Conservation (phyloP, 2,113 vertebrate species). For the Laticauda laticaudata region DNA sequence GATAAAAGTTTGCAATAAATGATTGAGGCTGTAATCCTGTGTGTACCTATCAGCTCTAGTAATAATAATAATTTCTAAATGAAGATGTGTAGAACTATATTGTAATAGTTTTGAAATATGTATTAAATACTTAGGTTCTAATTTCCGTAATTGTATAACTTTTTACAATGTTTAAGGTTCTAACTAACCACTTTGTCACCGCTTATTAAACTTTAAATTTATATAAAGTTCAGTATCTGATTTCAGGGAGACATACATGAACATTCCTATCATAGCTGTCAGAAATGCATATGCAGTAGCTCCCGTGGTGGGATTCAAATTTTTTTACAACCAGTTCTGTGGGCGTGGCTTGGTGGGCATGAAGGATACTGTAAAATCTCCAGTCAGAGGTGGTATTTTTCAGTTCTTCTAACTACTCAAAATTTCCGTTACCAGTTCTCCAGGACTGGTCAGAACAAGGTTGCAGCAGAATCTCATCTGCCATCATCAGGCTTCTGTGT, state of each 20-base stretch:
- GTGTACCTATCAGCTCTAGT: not conserved
- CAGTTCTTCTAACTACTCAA: no score
- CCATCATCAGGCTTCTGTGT: no score
- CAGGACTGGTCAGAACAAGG: no score
- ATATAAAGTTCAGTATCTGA: not conserved
- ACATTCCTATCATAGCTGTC: not conserved
- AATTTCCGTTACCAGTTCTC: no score
- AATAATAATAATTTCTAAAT: not conserved
- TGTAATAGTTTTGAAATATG: not conserved
- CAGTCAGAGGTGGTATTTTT: no score
- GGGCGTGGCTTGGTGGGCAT: no score
- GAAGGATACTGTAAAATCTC: no score
- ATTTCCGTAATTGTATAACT: not conserved
- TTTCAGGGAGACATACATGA: not conserved
- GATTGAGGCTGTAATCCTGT: not conserved
- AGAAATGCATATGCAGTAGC: not conserved
- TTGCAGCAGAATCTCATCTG: no score
- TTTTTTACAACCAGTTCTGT: no score
- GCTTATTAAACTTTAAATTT: not conserved
- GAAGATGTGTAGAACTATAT: not conserved
- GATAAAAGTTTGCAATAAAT: conserved; percentile 19
- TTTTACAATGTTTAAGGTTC: not conserved
- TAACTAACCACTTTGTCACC: not conserved
- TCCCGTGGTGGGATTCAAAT: not conserved
- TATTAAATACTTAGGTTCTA: not conserved